phyloP scores from a whole-genome alignment of 2,797 vertebrate genomes.

The Microctenopoma lineatum region DNA sequence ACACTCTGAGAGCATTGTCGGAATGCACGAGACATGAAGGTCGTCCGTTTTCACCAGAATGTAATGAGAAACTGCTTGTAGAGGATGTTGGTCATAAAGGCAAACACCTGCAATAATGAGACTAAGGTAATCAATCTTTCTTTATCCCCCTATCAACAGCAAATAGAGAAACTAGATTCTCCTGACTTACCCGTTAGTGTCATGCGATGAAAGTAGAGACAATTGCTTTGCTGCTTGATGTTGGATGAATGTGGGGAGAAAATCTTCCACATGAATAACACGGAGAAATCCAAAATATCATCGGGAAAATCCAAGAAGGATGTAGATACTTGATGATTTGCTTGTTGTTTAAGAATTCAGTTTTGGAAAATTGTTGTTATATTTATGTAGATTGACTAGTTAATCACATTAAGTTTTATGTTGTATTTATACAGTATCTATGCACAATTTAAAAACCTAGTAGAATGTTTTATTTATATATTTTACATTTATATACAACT shows the following conservation, averaged over 20 bases:
- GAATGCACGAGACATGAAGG: constrained; percentile 77
- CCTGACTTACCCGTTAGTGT: constrained; percentile 73
- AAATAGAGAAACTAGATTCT: constrained; percentile 72
- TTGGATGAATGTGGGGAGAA: constrained; percentile 34
- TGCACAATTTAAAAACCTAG: not conserved
- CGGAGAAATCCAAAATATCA: constrained; percentile 3
- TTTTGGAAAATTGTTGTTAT: not conserved
- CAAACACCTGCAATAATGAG: constrained; percentile 85
- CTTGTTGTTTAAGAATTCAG: not conserved
- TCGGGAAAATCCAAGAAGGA: constrained; percentile 6
- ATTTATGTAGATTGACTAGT: not conserved
- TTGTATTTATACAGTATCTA: not conserved
- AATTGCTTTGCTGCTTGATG: constrained; percentile 53
- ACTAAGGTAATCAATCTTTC: constrained; percentile 79
- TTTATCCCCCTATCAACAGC: constrained; percentile 79
- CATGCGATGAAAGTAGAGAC: constrained; percentile 71
- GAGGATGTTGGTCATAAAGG: constrained; percentile 75
- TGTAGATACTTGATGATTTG: not conserved
- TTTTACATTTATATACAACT: not conserved
- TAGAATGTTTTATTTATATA: no score
- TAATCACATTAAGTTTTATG: not conserved
- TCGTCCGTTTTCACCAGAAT: constrained; percentile 71
- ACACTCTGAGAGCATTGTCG: constrained; percentile 79
- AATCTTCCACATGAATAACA: constrained; percentile 14
- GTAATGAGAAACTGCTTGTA: constrained; percentile 83